Evolutionary conservation across 2,113 vertebrate species (phyloP).

Genomic region (Neoarius graeffei): DNA sequence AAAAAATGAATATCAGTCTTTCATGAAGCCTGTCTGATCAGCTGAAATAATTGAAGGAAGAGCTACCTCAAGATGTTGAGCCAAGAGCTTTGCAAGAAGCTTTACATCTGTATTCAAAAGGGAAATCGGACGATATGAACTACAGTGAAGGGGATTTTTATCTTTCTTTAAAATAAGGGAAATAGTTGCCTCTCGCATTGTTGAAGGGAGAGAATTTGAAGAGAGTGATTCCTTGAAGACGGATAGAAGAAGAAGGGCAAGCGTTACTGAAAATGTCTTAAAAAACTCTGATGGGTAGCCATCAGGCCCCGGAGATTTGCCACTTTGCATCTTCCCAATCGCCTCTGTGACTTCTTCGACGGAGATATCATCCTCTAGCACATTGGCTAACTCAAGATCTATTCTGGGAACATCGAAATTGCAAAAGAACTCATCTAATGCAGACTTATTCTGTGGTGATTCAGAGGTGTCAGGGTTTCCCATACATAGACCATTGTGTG

Average conservation of each 20-base stretch:
- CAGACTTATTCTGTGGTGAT: too few relatives aligned
- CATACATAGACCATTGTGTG: too few relatives aligned
- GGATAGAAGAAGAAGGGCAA: not conserved
- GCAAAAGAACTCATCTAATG: too few relatives aligned
- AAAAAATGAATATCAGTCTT: conserved; percentile 11
- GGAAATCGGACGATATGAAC: not conserved
- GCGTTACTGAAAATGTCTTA: not conserved
- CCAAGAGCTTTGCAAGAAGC: not conserved
- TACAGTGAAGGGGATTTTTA: not conserved
- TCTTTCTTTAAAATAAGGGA: not conserved
- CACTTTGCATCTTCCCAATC: too few relatives aligned
- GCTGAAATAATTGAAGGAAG: not conserved
- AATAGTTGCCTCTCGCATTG: not conserved
- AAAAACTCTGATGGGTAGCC: not conserved
- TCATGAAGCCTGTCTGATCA: conserved; percentile 14
- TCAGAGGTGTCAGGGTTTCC: too few relatives aligned
- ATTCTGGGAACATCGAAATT: too few relatives aligned
- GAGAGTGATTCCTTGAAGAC: not conserved
- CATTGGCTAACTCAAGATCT: too few relatives aligned
- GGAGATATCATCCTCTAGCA: too few relatives aligned
- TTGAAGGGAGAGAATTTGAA: not conserved
- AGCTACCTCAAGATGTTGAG: not conserved
- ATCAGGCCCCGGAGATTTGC: too few relatives aligned
- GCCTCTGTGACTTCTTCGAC: too few relatives aligned
- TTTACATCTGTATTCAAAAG: not conserved